phyloP scores from a whole-genome alignment of 2,797 vertebrate genomes.

The Spinus olivaceus region DNA sequence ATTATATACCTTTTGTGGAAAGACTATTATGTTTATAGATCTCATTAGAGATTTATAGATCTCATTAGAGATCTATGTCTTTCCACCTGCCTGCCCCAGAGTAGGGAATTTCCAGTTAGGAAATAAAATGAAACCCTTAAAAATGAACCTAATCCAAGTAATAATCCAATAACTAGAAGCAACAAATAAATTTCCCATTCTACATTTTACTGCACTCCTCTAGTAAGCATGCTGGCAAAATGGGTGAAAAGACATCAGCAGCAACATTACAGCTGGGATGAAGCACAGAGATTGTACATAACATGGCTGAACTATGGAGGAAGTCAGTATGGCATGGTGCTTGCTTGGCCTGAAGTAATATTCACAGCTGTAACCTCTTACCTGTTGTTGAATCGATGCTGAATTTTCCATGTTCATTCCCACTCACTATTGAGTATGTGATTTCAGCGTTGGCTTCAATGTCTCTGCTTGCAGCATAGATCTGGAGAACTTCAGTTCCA shows the following conservation, averaged over 20 bases:
- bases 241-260: neutral
- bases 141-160: neutral
- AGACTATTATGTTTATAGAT: neutral
- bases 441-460: conserved; percentile 88
- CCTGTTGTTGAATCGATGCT: conserved; percentile 88
- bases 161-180: neutral
- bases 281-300: neutral
- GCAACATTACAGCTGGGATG: neutral
- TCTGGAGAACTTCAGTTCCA: conserved; percentile 87
- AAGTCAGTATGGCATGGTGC: neutral
- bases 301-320: neutral
- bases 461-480: conserved; percentile 92
- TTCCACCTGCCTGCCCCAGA: neutral
- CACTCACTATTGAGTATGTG: conserved; percentile 89
- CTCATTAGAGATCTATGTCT: neutral
- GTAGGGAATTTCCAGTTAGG: neutral
- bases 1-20: neutral
- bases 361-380: conserved; percentile 54
- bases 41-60: neutral
- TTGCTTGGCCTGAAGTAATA: neutral
- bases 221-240: neutral
- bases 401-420: conserved; percentile 93
- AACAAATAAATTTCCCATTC: neutral
- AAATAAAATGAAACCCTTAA: neutral
- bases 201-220: neutral